Evolutionary conservation across 1,140 invertebrate species (phyloP).

Genomic region (Aphis gossypii): DNA sequence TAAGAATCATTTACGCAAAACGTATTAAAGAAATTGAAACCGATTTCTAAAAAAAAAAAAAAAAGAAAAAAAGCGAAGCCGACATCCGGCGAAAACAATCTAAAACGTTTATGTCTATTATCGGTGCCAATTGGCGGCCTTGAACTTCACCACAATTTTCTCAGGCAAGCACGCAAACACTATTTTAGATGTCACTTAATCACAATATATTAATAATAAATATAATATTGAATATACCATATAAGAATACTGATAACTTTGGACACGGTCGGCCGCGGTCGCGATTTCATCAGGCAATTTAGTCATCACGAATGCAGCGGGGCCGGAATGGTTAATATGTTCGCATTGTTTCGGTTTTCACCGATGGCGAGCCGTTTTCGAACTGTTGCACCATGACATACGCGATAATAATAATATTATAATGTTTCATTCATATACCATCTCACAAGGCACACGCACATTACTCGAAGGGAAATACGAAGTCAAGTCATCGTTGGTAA

Average conservation of each 20-base stretch:
- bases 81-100: neutral
- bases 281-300: conserved; percentile 40
- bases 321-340: conserved; percentile 52
- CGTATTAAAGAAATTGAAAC: neutral
- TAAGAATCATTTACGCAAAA: neutral
- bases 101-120: too few species aligned
- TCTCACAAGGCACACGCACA: neutral
- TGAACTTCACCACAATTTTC: conserved; percentile 16
- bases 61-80: neutral
- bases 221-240: neutral
- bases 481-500: neutral
- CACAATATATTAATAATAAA: neutral
- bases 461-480: neutral
- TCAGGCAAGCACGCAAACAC: neutral
- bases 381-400: conserved; percentile 36
- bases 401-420: conserved; percentile 30
- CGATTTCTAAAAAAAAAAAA: conserved; percentile 34
- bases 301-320: conserved; percentile 32
- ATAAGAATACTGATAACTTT: neutral
- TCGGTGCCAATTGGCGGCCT: conserved; percentile 32
- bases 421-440: conserved; percentile 41
- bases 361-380: neutral
- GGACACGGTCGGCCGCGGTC: neutral
- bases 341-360: conserved; percentile 49
- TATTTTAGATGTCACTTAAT: neutral